These are phyloP conservation scores for Umimayanthus kanabou DNA, from an alignment of 92 coral and sea anemone genomes.

Conservation along the genomic window DNA sequence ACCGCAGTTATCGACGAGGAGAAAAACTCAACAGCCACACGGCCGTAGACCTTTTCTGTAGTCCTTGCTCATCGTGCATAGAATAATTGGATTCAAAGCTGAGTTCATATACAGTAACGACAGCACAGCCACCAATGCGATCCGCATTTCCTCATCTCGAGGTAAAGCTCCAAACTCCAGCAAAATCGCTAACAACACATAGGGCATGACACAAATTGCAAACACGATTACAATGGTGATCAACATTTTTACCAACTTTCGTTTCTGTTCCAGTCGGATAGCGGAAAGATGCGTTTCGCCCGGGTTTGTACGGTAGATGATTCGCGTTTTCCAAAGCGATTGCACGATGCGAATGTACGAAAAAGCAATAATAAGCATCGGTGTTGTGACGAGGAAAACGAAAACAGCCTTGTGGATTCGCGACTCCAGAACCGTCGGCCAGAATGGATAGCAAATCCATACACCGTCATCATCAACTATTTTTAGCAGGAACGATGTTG, in stretches of 20 bases:
- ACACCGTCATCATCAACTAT: constrained; percentile 47
- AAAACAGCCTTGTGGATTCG: constrained; percentile 40
- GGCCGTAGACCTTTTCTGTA: constrained; percentile 82
- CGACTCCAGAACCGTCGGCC: constrained; percentile 38
- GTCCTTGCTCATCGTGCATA: constrained; percentile 97
- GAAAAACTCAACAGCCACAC: constrained; percentile 60
- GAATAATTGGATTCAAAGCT: constrained; percentile 90
- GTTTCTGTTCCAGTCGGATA: constrained; percentile 84
- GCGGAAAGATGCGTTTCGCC: constrained; percentile 67
- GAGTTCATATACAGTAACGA: constrained; percentile 87
- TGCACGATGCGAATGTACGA: constrained; percentile 58
- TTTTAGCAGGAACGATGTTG: constrained; percentile 51
- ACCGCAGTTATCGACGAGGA: constrained; percentile 5
- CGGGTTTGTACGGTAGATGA: constrained; percentile 48
- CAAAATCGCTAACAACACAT: constrained; percentile 60
- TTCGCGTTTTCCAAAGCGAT: constrained; percentile 47
- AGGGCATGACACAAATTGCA: constrained; percentile 84
- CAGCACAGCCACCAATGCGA: constrained; percentile 74
- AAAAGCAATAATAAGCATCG: constrained; percentile 50
- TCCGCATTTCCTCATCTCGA: constrained; percentile 46
- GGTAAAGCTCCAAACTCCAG: constrained; percentile 69
- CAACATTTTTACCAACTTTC: constrained; percentile 92
- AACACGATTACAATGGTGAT: constrained; percentile 89
- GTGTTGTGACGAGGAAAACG: constrained; percentile 29
- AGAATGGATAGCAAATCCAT: constrained; percentile 42